Base-by-base conservation (phyloP, 2,113 vertebrate genomes). In the Elgaria multicarinata region DNA sequence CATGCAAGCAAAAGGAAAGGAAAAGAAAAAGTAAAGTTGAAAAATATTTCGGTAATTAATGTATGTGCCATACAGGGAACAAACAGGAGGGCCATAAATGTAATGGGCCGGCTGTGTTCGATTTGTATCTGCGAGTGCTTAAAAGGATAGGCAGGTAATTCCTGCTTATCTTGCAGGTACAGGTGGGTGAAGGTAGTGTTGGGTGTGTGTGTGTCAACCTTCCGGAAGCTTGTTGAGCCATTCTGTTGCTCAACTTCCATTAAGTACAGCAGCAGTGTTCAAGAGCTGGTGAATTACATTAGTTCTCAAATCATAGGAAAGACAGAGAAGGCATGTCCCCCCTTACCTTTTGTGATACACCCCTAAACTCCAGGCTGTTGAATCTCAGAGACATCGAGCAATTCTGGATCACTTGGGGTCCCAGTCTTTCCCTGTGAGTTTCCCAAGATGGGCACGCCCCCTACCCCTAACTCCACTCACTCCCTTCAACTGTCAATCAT, bases 41-140 rank as follows among this genome's bases (percentile, higher is more conserved):
- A 97, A 97, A 97, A 97, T 95, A 96, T 96, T 97, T 97, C 94
- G 96, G 96, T 97, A 97, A 97, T 97, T 97, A 97, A 97, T 97
- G 95, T 93, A 94, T 91, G 95, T 94, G 92, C 95, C 96, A 97
- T 97, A 94, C 94, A 96, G 91, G 96, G 94, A 97, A 97, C 96
- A 97, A 97, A 96, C 96, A 97, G 95, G 94, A 94, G 95, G 95
- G 95, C 96, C 96, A 97, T 97, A 97, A 97, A 96, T 18, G 84
- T 96, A 96, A 96, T 96, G 95, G 95, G 90, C 94, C 96, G 97
- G 96, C 97, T 97, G 97, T 96, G 94, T 97, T 97, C 97, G 96
- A 97, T 98, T 96, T 97, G 95, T 96, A 92, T 95, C 92, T 92
- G 93, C 94, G 94, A 96, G 94, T 94, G 91, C 93, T 97, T 97